Evolutionary conservation across 2,113 vertebrate genomes (phyloP), one percentile per base, ranked within the genome.

Genomic region (Oxygymnocypris stewartii): DNA sequence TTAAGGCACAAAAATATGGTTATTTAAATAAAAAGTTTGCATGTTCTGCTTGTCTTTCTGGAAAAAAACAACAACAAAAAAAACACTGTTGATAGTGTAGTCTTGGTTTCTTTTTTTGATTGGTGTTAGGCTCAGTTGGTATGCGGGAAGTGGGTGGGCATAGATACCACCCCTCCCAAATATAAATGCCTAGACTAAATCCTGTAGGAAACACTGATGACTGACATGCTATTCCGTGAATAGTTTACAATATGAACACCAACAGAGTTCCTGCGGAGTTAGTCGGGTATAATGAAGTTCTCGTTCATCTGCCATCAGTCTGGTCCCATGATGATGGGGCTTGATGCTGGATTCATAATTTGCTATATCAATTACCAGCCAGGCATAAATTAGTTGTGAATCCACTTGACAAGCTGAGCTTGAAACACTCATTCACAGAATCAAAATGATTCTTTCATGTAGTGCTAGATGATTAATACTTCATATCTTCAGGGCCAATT

Each of bases 341-440:
- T 37, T 51, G 59, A 23, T 71, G 63, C 80, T 71, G 12, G 80
- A 82, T 71, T 82, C 42, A 69, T 82, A 51, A 82, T 49, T 82
- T 44, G 42, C 79, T 81, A 20, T 83, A 51, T 84, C 31, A 49
- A 84, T 59, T 74, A 73, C 51, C 31, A 84, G 28, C 49, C 51
- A 18, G 65, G 18, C 44, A 44, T 67, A 28, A 83, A 51, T 83
- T 51, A 71, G 31, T 23, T 37, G 67, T 74, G 49, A 59, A 74
- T 84, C 18, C 18, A 20, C 67, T 14, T 83, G 81, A 31, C 81
- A 74, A n/a, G 49, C 20, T 40, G 23, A 74, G 69, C 35, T 74
- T 28, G 23, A 57, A 84, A 49, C 47, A 42, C 49, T 75, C 23
- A 44, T 81, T 81, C 59, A 63, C 54, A 49, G 42, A 67, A 31